Conservation (phyloP, 2,797 vertebrate genomes). For the Remorina albescens region DNA sequence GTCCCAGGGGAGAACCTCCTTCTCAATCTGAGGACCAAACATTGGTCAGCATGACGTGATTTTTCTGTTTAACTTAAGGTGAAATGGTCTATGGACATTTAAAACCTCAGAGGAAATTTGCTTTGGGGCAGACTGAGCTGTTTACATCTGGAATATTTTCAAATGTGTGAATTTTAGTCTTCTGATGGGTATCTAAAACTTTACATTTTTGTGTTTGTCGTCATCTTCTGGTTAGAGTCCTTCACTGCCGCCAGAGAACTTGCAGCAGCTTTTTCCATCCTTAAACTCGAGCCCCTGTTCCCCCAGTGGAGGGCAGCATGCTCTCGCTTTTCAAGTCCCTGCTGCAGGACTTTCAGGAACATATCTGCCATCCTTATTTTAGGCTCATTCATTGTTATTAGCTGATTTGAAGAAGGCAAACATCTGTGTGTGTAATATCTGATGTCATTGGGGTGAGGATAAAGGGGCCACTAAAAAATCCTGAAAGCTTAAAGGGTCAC, state of each 20-base stretch:
- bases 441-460: not conserved
- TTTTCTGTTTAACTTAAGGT: constrained; percentile 48
- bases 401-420: not conserved
- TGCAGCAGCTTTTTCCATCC: not conserved
- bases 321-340: constrained; percentile 15
- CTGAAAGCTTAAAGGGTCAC: not conserved
- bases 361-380: not conserved
- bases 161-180: constrained; percentile 23
- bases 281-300: not conserved
- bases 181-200: not conserved
- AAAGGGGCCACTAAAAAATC: not conserved
- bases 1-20: constrained; percentile 30
- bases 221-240: constrained; percentile 50
- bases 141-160: constrained; percentile 41
- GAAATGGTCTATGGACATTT: constrained; percentile 48
- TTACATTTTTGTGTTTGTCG: constrained; percentile 53
- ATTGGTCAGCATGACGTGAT: not conserved
- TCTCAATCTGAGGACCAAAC: not conserved
- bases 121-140: constrained; percentile 5
- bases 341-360: not conserved
- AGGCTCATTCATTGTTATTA: not conserved
- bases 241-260: not conserved
- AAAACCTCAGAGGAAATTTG: constrained; percentile 32
- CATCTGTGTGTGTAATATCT: not conserved
- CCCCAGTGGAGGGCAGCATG: constrained; percentile 62